Evolutionary conservation across 2,888 invertebrate genomes (phyloP), one percentile per base, ranked within the genome.

Genomic region (Agonopterix heracliana): DNA sequence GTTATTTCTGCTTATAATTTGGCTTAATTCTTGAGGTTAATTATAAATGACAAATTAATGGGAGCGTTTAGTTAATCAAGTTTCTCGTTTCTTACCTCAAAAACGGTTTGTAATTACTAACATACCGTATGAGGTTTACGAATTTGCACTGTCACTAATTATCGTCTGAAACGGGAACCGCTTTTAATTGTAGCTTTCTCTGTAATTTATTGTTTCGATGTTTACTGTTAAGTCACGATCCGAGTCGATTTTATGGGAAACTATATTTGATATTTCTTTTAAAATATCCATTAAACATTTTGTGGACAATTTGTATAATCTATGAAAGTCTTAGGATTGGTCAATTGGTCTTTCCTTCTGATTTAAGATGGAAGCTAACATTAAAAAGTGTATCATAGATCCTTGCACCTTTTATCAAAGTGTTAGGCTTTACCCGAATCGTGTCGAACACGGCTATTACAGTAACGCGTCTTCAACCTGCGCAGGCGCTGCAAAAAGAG

Each of bases 111-210:
- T 82, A 81, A 84, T 81, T 83, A 80, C 68, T 66, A 62, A 76
- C 69, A 70, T 63, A 66, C 64, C 64, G 63, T 56, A 51, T 42
- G 52, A 57, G 56, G 55, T 65, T 71, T 64, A 71, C 71, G 54
- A 77, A 77, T 81, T 80, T 72, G 79, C 83, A 72, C 68, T 80
- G 83, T 85, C 83, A 83, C 75, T 74, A 77, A 71, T 68, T 65
- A 64, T 68, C 66, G 66, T 73, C 71, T 77, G 71, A 73, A 78
- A 78, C 76, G 68, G 71, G 74, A 80, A 74, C 61, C 61, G 26
- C 66, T 78, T 80, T 79, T 82, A 85, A 83, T 84, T 81, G 79
- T 68, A 67, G 70, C 82, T 84, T 82, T 82, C 82, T 76, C 76
- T 68, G 17, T 40, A 40, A 40, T 26, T 26, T 26, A 26, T 26